A percentile compares a stretch with the other conserved stretches of the same genome.
Evolutionary conservation across 2,113 vertebrate species (phyloP).

Genomic region (Cyanoramphus novaezelandiae): DNA sequence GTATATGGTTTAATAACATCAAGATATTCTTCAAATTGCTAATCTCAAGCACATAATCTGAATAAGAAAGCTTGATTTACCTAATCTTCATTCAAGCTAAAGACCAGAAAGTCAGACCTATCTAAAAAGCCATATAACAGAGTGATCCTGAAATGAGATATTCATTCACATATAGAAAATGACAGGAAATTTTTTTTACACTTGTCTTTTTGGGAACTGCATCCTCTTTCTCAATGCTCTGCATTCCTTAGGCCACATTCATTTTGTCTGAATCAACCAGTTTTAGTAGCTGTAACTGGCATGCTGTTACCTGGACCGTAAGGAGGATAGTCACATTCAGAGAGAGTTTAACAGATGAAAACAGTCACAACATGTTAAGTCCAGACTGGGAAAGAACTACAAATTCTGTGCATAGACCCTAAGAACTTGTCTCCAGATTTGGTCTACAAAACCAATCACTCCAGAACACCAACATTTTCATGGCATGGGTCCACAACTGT

Average conservation of each 20-base stretch:
- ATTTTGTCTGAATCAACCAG: neutral
- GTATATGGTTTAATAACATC: neutral
- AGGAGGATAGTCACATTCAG: neutral
- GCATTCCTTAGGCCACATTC: neutral
- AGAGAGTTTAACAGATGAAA: neutral
- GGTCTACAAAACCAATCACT: neutral
- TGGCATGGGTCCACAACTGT: neutral
- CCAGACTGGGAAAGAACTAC: neutral
- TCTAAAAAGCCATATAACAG: neutral
- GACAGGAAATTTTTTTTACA: neutral
- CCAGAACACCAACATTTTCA: neutral
- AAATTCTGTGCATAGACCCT: neutral
- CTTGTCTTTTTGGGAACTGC: neutral
- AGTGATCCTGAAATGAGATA: neutral
- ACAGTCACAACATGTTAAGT: neutral
- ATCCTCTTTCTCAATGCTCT: neutral
- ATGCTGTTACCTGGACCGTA: neutral
- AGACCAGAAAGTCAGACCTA: neutral
- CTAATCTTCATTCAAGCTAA: neutral
- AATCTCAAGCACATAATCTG: neutral
- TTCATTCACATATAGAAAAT: neutral
- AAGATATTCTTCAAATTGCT: neutral
- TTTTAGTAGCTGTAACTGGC: neutral
- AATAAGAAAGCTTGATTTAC: neutral
- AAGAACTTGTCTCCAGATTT: neutral